These are phyloP conservation scores for Indicator indicator DNA, from an alignment of 2,113 vertebrate species.

Conservation along the genomic window DNA sequence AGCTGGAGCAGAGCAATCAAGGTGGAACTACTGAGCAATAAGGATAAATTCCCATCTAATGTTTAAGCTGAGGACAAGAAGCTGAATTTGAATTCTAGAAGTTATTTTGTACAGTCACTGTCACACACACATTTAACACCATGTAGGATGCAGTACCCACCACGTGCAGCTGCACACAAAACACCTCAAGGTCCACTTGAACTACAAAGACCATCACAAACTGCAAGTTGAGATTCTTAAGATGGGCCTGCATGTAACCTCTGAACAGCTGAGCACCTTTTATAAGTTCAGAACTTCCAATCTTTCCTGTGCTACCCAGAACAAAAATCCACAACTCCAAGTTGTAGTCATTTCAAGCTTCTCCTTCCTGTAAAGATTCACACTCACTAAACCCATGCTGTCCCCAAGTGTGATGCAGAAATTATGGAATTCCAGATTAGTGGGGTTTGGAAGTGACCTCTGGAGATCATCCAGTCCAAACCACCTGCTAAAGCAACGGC, in stretches of 20 bases:
- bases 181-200: neutral
- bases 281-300: neutral
- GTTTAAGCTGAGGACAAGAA: neutral
- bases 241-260: neutral
- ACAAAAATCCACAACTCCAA: neutral
- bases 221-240: neutral
- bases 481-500: too few species aligned
- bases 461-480: too few species aligned
- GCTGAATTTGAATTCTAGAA: neutral
- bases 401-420: neutral
- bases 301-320: neutral
- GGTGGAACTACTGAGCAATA: neutral
- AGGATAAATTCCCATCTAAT: neutral
- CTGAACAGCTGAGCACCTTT: neutral
- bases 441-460: too few species aligned
- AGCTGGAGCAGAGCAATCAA: conserved; percentile 35
- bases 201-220: neutral
- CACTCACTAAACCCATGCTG: neutral
- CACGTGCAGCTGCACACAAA: neutral
- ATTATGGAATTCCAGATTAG: too few species aligned
- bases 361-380: neutral
- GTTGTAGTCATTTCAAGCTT: neutral
- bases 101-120: neutral
- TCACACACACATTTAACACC: neutral
- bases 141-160: neutral